Evolutionary conservation across 2,113 vertebrate species (phyloP), one percentile per base, ranked within the genome.

Genomic region (Tenebrosternarchus preto): DNA sequence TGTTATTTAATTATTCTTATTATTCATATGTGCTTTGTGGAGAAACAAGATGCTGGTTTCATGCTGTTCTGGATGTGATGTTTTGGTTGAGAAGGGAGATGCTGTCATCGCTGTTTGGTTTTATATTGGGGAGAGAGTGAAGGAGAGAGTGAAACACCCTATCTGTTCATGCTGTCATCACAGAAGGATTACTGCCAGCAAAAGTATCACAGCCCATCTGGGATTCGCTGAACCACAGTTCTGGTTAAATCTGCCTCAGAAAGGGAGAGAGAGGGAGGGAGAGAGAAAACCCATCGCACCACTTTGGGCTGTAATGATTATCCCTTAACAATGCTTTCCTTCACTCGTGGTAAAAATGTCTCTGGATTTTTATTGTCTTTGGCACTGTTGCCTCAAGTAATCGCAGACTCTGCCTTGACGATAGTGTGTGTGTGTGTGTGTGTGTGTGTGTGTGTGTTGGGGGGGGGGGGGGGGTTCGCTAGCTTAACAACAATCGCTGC

Each of bases 261-360:
- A 31, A 57, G 76, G 39, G n/a, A 60, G 25, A n/a, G 12, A n/a
- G 71, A 33, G 72, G 39, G 56, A 59, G 29, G 24, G 12, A 63
- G 63, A 76, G 43, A 77, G 63, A 59, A 53, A 83, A 78, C 55
- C 57, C 29, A 7, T 46, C 70, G 56, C 33, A 39, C 88, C 85
- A 86, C 88, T 88, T 85, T 87, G 89, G 43, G 87, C 90, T 88
- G 79, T 88, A 87, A 90, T 85, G 85, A 88, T 90, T 88, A 91
- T 91, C 87, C 86, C 86, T 87, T 80, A 88, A 89, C 83, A 89
- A 88, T 86, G 88, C 85, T 80, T 85, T 91, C 89, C 90, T 91
- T 86, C 88, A 88, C 89, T 82, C 90, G 90, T 82, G 83, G 84
- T 85, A 86, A 87, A 91, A 88, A 86, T 85, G 85, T 82, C 87